phyloP scores from a whole-genome alignment of 2,888 invertebrate species.

The Podotricha telesiphe region DNA sequence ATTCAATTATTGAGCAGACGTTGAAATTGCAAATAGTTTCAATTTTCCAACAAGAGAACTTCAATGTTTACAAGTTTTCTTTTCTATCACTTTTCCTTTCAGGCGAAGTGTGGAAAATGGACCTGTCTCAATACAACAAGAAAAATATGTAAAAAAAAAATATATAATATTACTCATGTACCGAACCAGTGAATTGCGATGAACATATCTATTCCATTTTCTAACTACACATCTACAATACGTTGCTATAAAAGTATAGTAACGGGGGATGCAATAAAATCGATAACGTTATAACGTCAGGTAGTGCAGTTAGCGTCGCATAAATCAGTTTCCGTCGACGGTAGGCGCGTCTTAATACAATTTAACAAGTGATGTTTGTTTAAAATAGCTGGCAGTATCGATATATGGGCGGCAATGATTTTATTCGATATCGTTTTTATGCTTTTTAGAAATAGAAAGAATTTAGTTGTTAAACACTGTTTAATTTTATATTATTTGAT shows the following conservation, averaged over 20 bases:
- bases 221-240: background rate
- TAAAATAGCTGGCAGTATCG: constrained; percentile 29
- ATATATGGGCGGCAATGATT: background rate
- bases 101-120: too few species aligned
- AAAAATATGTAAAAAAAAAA: background rate
- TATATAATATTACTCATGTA: background rate
- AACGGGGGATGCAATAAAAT: constrained; percentile 32
- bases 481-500: too few species aligned
- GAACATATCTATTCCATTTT: too few species aligned
- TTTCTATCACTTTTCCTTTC: too few species aligned
- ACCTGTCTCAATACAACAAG: too few species aligned
- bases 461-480: too few species aligned
- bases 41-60: too few species aligned
- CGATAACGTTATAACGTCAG: constrained; percentile 48
- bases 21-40: too few species aligned
- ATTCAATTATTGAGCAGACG: too few species aligned
- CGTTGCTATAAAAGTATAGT: constrained; percentile 14
- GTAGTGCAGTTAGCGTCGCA: constrained; percentile 65
- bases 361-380: constrained; percentile 69
- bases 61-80: too few species aligned
- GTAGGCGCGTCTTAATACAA: constrained; percentile 76
- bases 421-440: background rate
- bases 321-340: constrained; percentile 72
- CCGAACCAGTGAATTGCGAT: too few species aligned
- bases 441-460: background rate